Evolutionary conservation across 2,797 vertebrate genomes (phyloP).

Genomic region (Hippoglossus hippoglossus): DNA sequence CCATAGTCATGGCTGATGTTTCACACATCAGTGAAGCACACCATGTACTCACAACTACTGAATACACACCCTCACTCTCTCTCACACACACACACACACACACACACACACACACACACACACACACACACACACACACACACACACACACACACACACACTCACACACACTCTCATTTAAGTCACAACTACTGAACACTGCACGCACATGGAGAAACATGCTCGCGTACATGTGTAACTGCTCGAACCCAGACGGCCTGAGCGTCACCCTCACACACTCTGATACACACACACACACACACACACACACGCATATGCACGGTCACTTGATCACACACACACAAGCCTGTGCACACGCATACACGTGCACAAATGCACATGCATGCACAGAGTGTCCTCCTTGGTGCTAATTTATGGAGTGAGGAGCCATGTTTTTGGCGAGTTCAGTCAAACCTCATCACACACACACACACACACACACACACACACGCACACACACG

Average conservation of each 20-base stretch:
- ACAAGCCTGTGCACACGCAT: background rate
- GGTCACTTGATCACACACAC: background rate
- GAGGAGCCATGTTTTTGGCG: constrained; percentile 51
- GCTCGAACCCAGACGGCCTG: constrained; percentile 5
- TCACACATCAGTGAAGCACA: constrained; percentile 79
- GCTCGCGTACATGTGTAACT: constrained; percentile 19
- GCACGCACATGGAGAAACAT: constrained; percentile 19
- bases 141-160: constrained; percentile 16
- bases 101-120: constrained; percentile 5
- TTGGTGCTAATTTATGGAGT: constrained; percentile 72
- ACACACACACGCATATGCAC: background rate
- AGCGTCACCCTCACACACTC: background rate
- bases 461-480: constrained; percentile 19
- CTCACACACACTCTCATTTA: constrained; percentile 1
- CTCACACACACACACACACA: constrained; percentile 16
- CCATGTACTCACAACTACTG: constrained; percentile 67
- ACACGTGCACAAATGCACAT: constrained; percentile 22
- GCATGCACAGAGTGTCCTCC: constrained; percentile 54
- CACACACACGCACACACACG: constrained; percentile 22
- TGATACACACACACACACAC: constrained; percentile 1
- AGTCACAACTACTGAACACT: constrained; percentile 29
- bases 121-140: background rate
- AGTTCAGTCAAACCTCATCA: constrained; percentile 29
- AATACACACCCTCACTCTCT: constrained; percentile 34
- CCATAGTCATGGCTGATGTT: constrained; percentile 81